Conservation (phyloP, 2,888 invertebrate genomes). For the Nemotelus nigrinus region DNA sequence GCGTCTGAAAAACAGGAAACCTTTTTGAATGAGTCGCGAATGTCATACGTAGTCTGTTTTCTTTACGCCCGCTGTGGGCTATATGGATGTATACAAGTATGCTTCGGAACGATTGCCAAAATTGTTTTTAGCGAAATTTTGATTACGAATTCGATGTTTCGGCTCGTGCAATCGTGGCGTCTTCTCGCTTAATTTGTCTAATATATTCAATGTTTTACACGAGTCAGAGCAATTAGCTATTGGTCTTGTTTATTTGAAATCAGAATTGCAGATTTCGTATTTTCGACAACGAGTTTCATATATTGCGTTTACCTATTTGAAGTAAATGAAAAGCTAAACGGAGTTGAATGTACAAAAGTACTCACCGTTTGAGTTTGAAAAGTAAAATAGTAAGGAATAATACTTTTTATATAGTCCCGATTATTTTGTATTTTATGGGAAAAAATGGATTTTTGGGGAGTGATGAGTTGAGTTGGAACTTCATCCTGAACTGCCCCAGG, state of each 20-base stretch:
- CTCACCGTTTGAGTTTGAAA: too few species aligned
- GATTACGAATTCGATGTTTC: constrained; percentile 15
- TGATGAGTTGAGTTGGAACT: too few species aligned
- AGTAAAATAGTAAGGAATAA: too few species aligned
- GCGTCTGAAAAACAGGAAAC: background rate
- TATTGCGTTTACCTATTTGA: background rate
- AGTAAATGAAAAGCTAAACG: background rate
- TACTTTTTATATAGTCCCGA: too few species aligned
- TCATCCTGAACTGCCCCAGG: too few species aligned
- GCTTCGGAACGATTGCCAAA: constrained; percentile 17
- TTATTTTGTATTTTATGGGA: too few species aligned
- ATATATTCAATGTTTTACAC: constrained; percentile 14
- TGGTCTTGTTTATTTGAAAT: constrained; percentile 36
- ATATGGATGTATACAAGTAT: background rate
- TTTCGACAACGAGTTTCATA: background rate
- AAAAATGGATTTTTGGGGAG: too few species aligned
- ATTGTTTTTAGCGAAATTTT: constrained; percentile 20
- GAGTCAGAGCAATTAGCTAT: constrained; percentile 19
- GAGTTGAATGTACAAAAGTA: background rate
- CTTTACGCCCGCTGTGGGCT: background rate
- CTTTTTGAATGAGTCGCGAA: background rate
- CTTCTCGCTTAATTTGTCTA: constrained; percentile 2
- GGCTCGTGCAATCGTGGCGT: background rate
- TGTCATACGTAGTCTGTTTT: background rate
- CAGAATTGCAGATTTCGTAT: constrained; percentile 10